Conservation (phyloP, 2,888 invertebrate genomes). For the Abrostola tripartita region DNA sequence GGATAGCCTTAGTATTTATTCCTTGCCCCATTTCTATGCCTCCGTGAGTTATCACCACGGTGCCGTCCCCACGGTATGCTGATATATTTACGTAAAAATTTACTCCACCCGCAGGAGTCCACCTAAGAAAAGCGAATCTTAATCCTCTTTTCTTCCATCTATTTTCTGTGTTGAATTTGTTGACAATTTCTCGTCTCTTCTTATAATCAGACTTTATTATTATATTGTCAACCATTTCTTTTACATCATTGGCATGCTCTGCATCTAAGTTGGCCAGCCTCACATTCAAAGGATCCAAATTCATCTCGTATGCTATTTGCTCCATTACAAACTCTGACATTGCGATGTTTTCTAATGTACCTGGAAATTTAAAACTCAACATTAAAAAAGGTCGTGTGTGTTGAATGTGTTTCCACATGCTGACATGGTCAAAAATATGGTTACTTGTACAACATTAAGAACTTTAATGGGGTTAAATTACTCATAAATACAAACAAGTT, state of each 20-base stretch:
- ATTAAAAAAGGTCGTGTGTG: neutral
- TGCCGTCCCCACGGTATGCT: conserved; percentile 90
- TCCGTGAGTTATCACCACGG: conserved; percentile 90
- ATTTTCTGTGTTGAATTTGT: conserved; percentile 89
- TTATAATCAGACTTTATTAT: conserved; percentile 85
- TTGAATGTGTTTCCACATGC: no score
- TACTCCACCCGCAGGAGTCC: conserved; percentile 72
- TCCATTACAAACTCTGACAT: conserved; percentile 90
- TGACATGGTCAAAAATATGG: no score
- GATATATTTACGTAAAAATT: conserved; percentile 85
- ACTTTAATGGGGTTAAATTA: no score
- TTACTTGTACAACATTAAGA: no score
- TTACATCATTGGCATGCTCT: conserved; percentile 59
- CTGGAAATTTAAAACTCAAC: conserved; percentile 51
- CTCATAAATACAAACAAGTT: no score
- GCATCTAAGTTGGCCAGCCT: conserved; percentile 83
- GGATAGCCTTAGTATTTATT: conserved; percentile 92
- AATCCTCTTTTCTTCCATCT: conserved; percentile 92
- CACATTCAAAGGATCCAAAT: conserved; percentile 88
- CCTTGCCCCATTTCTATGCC: conserved; percentile 93
- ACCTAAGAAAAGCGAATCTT: conserved; percentile 88
- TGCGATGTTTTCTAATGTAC: conserved; percentile 86
- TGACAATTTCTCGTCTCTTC: conserved; percentile 78
- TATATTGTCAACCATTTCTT: conserved; percentile 85
- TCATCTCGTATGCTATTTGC: conserved; percentile 85